phyloP scores from a whole-genome alignment of 2,113 vertebrate genomes.

The Jacana jacana region DNA sequence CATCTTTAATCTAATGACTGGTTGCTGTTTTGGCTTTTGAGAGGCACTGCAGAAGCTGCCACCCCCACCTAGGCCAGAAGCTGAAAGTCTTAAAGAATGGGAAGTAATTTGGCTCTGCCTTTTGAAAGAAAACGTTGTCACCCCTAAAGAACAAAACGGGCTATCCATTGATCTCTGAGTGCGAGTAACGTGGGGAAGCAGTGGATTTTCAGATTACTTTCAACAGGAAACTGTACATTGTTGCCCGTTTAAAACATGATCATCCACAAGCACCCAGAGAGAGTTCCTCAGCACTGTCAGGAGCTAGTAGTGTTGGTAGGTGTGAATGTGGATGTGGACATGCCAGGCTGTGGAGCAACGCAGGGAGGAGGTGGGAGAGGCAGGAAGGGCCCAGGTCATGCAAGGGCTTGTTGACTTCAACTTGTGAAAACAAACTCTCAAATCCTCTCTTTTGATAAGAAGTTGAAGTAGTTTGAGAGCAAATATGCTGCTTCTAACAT shows the following conservation, averaged over 20 bases:
- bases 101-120: neutral
- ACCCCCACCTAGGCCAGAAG: neutral
- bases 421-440: neutral
- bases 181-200: rapidly evolving
- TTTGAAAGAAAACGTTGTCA: neutral
- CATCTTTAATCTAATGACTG: neutral
- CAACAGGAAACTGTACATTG: neutral
- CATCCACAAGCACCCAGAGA: conserved; percentile 22
- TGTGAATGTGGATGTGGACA: neutral
- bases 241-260: conserved; percentile 5
- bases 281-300: neutral
- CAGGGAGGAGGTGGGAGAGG: neutral
- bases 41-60: neutral
- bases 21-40: neutral
- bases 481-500: neutral
- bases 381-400: rapidly evolving
- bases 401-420: rapidly evolving
- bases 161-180: rapidly evolving
- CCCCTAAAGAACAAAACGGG: neutral
- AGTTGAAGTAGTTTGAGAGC: neutral
- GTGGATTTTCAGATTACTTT: neutral
- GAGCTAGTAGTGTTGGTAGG: conserved; percentile 12
- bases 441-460: neutral
- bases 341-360: neutral
- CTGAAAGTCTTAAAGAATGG: neutral